Conservation (phyloP, 2,888 invertebrate species). For the Callinectes sapidus region DNA sequence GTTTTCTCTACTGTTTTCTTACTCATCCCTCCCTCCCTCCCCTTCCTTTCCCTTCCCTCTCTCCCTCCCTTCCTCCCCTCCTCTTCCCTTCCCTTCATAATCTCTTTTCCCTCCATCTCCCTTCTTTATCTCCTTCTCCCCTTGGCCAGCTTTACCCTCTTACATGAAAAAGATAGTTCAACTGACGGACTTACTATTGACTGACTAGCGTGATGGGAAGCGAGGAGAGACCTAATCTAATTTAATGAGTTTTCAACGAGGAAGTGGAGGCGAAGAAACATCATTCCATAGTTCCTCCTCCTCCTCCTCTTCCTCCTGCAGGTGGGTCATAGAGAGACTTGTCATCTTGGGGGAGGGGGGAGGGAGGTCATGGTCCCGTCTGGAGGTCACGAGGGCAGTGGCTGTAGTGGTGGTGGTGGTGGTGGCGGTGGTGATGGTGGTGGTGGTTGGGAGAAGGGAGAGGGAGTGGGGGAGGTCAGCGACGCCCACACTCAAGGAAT, state of each 20-base stretch:
- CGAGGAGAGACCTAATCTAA: neutral
- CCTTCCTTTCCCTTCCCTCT: no score
- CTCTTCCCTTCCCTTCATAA: no score
- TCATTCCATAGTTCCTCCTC: neutral
- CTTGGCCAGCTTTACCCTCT: no score
- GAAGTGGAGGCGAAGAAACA: neutral
- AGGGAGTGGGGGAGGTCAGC: neutral
- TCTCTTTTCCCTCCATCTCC: no score
- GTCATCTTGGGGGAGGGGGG: neutral
- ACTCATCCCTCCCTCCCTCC: no score
- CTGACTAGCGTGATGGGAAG: neutral
- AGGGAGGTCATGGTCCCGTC: neutral
- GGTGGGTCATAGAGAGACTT: neutral
- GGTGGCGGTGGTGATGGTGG: neutral
- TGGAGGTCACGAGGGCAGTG: neutral
- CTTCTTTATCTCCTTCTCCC: no score
- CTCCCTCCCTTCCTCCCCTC: no score
- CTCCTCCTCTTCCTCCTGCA: neutral
- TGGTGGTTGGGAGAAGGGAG: neutral
- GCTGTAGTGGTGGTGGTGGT: neutral
- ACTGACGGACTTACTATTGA: neutral
- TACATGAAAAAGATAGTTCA: no score
- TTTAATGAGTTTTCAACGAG: neutral
- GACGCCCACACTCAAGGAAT: neutral
- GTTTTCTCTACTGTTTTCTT: no score